Base-by-base conservation (phyloP, 2,797 vertebrate species). In the Emydoidea blandingii region DNA sequence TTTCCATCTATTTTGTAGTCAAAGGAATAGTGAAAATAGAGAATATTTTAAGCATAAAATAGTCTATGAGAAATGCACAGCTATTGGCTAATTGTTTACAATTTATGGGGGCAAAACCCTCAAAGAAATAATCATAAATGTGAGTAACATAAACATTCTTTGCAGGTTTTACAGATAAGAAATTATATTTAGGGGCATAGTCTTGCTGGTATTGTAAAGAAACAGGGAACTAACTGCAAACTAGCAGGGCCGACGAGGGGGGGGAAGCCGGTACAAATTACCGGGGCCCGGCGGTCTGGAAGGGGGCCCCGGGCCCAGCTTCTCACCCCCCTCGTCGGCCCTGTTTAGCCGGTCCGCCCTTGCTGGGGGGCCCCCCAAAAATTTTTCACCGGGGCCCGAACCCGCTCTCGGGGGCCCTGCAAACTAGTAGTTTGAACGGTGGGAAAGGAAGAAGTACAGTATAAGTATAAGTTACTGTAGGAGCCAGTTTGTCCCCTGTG, bases 191-290 rank as follows among this genome's bases (percentile, higher is more conserved):
- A 59, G 44, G 9, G 34, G 31, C 6, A 31, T n/a, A 37, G 10
- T 41, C 37, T 68, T 74, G n/a, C n/a, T 79, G 0, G 0, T 52
- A 0, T 37, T 86, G n/a, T 52, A 0, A 0, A 85, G 59, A 74
- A 88, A 65, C 52, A 91, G 4, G 5, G 49, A 79, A 89, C 53
- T 88, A 76, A 29, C 56, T 86, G 90, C 81, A 85, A 86, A 47
- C 5, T 92, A 86, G 9, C 44, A 44, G 44, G 2, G 44, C 44
- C 7, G 44, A 44, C 44, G 5, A 44, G 44, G 44, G 7, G 44
- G 44, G 44, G 44, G 2, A 44, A 44, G 44, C 44, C 8, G 44
- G 44, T 44, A 44, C 44, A 44, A 44, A 44, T 44, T 44, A 44
- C 44, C 8, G 44, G 44, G 44, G 44, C 44, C 44, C 44, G 44